These are phyloP conservation scores for Otis tarda DNA, from an alignment of 2,113 vertebrate species.

Conservation along the genomic window DNA sequence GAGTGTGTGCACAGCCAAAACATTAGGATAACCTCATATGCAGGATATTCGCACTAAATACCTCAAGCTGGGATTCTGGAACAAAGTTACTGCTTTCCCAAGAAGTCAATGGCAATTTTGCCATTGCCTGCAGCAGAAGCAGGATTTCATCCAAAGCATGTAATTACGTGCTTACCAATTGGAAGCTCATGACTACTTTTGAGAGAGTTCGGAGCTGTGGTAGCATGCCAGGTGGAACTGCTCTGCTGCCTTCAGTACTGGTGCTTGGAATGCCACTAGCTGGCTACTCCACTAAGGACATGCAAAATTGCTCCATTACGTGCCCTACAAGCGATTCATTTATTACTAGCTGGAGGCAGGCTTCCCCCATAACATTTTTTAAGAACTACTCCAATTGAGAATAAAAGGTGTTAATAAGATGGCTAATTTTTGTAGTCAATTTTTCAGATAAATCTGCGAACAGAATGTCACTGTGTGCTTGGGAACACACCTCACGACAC, in stretches of 20 bases:
- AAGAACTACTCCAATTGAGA: not conserved
- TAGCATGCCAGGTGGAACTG: not conserved
- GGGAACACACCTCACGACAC: not conserved
- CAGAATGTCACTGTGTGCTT: not conserved
- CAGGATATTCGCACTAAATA: not conserved
- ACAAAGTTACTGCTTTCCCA: not conserved
- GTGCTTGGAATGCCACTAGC: accelerated
- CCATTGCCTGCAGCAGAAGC: not conserved
- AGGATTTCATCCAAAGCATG: not conserved
- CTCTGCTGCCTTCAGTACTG: not conserved
- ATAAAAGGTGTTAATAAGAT: not conserved
- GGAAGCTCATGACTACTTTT: not conserved
- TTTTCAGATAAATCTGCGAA: not conserved
- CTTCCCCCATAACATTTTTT: not conserved
- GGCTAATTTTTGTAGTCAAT: not conserved
- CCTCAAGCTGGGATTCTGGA: not conserved
- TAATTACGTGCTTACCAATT: not conserved
- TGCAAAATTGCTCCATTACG: accelerated
- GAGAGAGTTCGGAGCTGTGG: not conserved
- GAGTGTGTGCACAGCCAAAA: not conserved
- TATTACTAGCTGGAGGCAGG: not conserved
- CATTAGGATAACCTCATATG: not conserved
- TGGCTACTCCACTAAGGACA: not conserved
- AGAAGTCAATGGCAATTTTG: not conserved
- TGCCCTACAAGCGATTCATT: not conserved